Evolutionary conservation across 2,113 vertebrate genomes (phyloP).

Genomic region (Hystrix brachyura): DNA sequence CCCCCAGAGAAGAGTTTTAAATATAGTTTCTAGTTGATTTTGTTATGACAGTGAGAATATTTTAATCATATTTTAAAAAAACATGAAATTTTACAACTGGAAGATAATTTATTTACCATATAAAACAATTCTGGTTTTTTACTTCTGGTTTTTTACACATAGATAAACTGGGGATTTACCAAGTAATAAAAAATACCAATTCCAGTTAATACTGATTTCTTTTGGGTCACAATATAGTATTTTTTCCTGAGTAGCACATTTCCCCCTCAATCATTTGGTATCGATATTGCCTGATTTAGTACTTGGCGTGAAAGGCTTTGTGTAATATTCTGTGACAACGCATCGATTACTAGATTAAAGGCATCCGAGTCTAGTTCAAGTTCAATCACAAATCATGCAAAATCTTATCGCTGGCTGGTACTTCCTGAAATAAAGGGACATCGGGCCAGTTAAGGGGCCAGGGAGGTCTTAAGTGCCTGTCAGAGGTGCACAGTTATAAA

Average conservation of each 20-base stretch:
- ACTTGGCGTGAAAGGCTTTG: not conserved
- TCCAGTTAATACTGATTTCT: not conserved
- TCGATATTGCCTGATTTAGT: not conserved
- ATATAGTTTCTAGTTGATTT: not conserved
- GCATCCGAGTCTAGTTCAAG: not conserved
- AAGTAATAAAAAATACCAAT: not conserved
- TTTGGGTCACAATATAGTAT: not conserved
- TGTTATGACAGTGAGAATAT: not conserved
- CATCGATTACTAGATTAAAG: not conserved
- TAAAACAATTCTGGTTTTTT: not conserved
- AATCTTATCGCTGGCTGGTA: not conserved
- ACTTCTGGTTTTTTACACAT: not conserved
- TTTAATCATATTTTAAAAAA: not conserved
- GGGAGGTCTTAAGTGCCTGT: accelerated
- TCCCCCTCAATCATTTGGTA: not conserved
- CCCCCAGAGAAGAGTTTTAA: not conserved
- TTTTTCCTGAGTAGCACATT: not conserved
- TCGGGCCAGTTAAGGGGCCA: not conserved
- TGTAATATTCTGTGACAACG: not conserved
- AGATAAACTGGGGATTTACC: not conserved
- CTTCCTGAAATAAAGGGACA: not conserved
- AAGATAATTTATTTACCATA: not conserved
- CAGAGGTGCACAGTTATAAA: not conserved
- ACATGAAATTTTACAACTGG: not conserved
- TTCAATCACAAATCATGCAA: not conserved